Evolutionary conservation across 2,797 vertebrate genomes (phyloP), one percentile per base, ranked within the genome.

Genomic region (Limosa lapponica): DNA sequence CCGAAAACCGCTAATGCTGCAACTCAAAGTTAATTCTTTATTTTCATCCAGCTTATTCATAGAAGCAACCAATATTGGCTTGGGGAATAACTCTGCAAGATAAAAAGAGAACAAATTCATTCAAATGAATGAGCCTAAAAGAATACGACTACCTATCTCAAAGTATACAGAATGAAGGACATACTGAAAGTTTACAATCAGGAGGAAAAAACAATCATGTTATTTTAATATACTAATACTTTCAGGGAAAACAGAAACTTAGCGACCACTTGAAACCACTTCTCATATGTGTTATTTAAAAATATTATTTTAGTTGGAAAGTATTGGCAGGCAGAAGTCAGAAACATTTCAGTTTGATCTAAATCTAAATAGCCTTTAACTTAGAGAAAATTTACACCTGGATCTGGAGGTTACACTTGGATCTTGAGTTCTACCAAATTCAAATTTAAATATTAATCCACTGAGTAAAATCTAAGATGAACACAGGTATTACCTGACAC

Each of bases 71-170:
- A 98, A 70, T 32, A 55, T 66, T 2, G 98, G 98, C 48, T 91
- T 97, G 82, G 97, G 92, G 90, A 98, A 98, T 24, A 98, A 95
- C 78, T 98, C 98, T 98, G 97, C 43, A 97, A 97, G 72, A 77
- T 39, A 92, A 69, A 57, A 48, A 94, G n/a, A 67, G 22, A 89
- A 70, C 1, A 4, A 81, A 62, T 43, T 77, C 6, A 72, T 70
- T 72, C 49, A 71, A 87, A 77, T 2, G n/a, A n/a, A n/a, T 30
- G 28, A 87, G 44, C 34, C 12, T 71, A 57, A 54, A 84, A 84
- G 28, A 82, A 61, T 22, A 75, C 1, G 22, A 69, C 28, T 37
- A n/a, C 6, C 44, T 55, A 81, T 24, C 37, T 75, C 46, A 41
- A 87, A 82, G 52, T 36, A 39, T 5, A 59, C 10, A 72, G 71